A percentile compares a stretch with the other conserved stretches of the same genome.
Evolutionary conservation across 2,888 invertebrate species (phyloP).

Genomic region (Mythimna lalbum): DNA sequence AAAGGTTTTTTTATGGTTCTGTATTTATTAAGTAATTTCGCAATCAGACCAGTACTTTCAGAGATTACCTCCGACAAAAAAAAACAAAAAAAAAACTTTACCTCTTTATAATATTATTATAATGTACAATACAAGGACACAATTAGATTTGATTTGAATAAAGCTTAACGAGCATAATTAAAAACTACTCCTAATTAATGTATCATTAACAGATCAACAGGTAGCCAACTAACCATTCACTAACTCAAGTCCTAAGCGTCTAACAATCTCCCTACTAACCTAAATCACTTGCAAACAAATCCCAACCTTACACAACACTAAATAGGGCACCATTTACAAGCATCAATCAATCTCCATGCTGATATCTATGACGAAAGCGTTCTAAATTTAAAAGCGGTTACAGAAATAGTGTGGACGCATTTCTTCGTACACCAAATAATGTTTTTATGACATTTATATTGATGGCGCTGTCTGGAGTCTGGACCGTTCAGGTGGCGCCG

Average conservation of each 20-base stretch:
- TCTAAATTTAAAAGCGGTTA: constrained; percentile 58
- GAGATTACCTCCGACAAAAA: no score
- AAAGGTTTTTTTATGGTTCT: no score
- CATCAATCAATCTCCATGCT: constrained; percentile 20
- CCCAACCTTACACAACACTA: not conserved
- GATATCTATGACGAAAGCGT: constrained; percentile 60
- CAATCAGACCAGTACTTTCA: no score
- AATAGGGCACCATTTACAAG: constrained; percentile 36
- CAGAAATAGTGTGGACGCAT: constrained; percentile 63
- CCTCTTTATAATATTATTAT: no score
- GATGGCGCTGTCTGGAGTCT: constrained; percentile 50
- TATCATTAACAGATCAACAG: constrained; percentile 10
- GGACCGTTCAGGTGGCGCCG: constrained; percentile 25
- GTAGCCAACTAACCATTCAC: constrained; percentile 13
- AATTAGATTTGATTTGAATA: no score
- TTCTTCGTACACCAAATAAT: constrained; percentile 50
- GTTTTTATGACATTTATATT: constrained; percentile 63
- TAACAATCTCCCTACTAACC: constrained; percentile 46
- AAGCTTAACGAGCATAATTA: no score
- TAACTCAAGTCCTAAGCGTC: constrained; percentile 19
- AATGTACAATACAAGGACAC: no score
- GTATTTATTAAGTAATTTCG: no score
- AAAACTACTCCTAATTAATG: not conserved
- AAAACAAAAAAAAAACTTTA: no score
- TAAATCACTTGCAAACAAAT: constrained; percentile 32